These are phyloP conservation scores for Xiphorhynchus erythropygius DNA, from an alignment of 2,797 vertebrate species.

Conservation along the genomic window DNA sequence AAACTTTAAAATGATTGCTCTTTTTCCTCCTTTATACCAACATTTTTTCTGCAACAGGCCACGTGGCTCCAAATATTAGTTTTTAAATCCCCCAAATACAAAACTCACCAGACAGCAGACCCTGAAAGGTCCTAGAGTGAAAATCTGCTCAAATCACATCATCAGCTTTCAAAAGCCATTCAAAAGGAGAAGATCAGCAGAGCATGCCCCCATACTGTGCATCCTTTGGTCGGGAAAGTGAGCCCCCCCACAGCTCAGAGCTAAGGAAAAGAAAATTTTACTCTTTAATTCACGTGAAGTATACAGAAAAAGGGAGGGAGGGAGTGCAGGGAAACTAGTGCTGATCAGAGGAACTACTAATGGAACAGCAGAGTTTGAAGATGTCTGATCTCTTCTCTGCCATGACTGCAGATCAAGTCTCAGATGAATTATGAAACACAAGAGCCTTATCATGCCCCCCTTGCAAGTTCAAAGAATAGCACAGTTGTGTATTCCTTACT, in stretches of 20 bases:
- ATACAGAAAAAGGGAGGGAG: not conserved
- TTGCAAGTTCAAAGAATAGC: slow-evolving; percentile 5
- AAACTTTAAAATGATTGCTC: slow-evolving; percentile 44
- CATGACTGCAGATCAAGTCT: slow-evolving; percentile 5
- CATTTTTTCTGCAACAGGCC: not conserved
- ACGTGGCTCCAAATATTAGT: slow-evolving; percentile 31
- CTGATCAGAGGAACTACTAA: slow-evolving; percentile 58
- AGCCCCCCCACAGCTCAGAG: slow-evolving; percentile 8
- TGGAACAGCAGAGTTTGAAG: slow-evolving; percentile 32
- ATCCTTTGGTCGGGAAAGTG: not conserved
- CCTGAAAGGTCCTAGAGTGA: not conserved
- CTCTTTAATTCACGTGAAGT: slow-evolving; percentile 41
- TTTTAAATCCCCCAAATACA: not conserved
- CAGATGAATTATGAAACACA: slow-evolving; percentile 62
- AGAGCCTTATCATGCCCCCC: not conserved
- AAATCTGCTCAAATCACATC: not conserved
- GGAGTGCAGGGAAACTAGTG: not conserved
- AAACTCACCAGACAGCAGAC: not conserved
- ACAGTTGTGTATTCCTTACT: not conserved
- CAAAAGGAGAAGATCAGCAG: not conserved
- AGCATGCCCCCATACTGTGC: not conserved
- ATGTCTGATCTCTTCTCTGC: slow-evolving; percentile 29
- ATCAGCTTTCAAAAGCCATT: not conserved
- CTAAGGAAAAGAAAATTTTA: slow-evolving; percentile 8
- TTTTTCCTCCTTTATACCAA: slow-evolving; percentile 5